Percentiles rank a stretch among this genome's conserved stretches.
Conservation (phyloP, 2,888 invertebrate genomes). For the Synergus gifuensis region DNA sequence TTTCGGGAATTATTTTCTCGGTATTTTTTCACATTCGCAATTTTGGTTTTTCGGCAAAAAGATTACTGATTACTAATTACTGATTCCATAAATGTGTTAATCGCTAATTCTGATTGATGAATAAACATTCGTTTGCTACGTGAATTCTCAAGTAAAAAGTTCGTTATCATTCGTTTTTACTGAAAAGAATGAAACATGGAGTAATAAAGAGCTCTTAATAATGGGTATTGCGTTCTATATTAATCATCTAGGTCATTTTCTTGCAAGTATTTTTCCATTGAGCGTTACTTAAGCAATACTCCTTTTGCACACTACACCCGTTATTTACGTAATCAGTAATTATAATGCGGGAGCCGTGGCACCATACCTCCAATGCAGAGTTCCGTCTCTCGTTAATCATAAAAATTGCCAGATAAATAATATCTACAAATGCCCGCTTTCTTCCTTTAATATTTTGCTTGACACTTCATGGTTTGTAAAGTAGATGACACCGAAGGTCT, state of each 20-base stretch:
- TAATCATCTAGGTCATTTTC: background rate
- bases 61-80: too few relatives aligned
- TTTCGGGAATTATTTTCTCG: background rate
- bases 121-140: background rate
- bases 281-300: background rate
- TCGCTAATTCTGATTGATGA: background rate
- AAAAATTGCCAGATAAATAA: constrained; percentile 8
- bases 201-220: background rate
- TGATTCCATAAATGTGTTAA: too few relatives aligned
- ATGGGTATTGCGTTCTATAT: background rate
- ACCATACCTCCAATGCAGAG: background rate
- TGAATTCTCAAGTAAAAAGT: background rate
- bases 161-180: background rate
- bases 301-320: background rate
- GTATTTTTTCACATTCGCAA: too few relatives aligned
- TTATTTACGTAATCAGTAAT: constrained; percentile 31
- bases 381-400: background rate
- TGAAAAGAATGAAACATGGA: background rate
- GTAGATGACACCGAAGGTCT: background rate
- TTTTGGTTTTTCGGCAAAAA: too few relatives aligned
- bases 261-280: constrained; percentile 5
- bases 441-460: background rate
- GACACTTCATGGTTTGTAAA: background rate
- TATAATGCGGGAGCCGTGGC: background rate
- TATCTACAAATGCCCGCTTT: background rate